Percentiles rank a stretch among this genome's conserved stretches.
Conservation (phyloP, 2,113 vertebrate genomes). For the Circaetus cinerascens region DNA sequence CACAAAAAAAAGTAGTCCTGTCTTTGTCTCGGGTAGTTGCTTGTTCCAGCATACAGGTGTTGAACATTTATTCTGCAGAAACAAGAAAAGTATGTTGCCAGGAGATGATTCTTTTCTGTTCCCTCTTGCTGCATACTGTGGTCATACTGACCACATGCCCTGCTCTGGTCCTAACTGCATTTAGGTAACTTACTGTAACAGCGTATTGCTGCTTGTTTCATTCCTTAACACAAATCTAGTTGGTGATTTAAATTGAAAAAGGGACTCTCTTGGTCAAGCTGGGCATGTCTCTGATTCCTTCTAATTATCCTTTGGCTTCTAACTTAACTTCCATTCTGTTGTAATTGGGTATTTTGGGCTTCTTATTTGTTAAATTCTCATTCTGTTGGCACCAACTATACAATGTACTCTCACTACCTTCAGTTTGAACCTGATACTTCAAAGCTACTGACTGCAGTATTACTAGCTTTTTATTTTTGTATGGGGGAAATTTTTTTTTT, state of each 20-base stretch:
- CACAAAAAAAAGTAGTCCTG: rapidly evolving
- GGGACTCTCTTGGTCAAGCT: neutral
- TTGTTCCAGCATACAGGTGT: neutral
- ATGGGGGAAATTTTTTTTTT: neutral
- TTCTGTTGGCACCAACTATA: neutral
- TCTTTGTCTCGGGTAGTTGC: neutral
- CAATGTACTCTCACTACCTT: neutral
- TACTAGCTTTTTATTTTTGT: neutral
- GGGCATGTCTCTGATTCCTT: neutral
- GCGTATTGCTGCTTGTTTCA: neutral
- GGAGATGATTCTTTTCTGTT: neutral
- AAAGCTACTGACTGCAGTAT: neutral
- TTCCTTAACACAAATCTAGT: neutral
- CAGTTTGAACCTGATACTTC: slow-evolving; percentile 4
- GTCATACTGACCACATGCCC: neutral
- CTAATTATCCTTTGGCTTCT: neutral
- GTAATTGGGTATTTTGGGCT: neutral
- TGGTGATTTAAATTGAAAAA: neutral
- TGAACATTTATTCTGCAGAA: neutral
- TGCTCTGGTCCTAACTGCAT: neutral
- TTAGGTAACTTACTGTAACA: neutral
- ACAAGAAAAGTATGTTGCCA: neutral
- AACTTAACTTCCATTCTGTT: neutral
- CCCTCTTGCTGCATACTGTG: neutral
- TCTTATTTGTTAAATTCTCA: neutral